These are phyloP conservation scores for Eonycteris spelaea DNA, from an alignment of 2,113 vertebrate species.

Conservation along the genomic window DNA sequence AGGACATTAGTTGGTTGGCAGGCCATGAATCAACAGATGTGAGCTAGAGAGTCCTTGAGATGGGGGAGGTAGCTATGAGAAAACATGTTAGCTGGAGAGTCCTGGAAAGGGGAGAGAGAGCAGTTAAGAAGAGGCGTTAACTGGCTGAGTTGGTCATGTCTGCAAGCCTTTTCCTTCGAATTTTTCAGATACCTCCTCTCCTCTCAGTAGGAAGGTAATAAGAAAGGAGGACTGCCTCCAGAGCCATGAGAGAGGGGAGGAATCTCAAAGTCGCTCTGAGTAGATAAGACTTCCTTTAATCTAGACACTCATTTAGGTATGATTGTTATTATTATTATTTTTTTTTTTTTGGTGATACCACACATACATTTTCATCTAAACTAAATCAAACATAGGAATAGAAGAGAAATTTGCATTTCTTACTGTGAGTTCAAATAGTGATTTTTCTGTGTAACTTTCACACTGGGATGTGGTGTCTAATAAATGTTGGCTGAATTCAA, in stretches of 20 bases:
- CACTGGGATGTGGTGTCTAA: neutral
- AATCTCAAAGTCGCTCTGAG: slow-evolving; percentile 27
- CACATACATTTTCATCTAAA: neutral
- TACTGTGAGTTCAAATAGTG: neutral
- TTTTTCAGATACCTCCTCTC: too few relatives aligned
- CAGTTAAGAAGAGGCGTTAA: too few relatives aligned
- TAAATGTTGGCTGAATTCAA: neutral
- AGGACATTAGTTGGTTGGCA: too few relatives aligned
- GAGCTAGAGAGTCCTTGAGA: too few relatives aligned
- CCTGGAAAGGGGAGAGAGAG: too few relatives aligned
- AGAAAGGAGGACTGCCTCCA: slow-evolving; percentile 13
- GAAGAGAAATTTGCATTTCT: neutral
- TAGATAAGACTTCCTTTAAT: neutral
- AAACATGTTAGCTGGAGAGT: too few relatives aligned
- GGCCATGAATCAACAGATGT: too few relatives aligned
- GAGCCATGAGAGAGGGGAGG: neutral
- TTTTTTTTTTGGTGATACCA: neutral
- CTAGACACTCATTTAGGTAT: neutral
- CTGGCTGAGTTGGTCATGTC: too few relatives aligned
- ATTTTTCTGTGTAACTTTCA: neutral
- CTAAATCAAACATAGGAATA: neutral
- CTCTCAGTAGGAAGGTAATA: slow-evolving; percentile 3
- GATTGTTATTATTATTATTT: neutral
- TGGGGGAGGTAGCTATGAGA: too few relatives aligned
- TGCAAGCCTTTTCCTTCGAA: too few relatives aligned